A percentile compares a stretch with the other conserved stretches of the same genome.
These are phyloP conservation scores for Heliconius erato DNA, from an alignment of 2,888 invertebrate genomes.

Conservation along the genomic window DNA sequence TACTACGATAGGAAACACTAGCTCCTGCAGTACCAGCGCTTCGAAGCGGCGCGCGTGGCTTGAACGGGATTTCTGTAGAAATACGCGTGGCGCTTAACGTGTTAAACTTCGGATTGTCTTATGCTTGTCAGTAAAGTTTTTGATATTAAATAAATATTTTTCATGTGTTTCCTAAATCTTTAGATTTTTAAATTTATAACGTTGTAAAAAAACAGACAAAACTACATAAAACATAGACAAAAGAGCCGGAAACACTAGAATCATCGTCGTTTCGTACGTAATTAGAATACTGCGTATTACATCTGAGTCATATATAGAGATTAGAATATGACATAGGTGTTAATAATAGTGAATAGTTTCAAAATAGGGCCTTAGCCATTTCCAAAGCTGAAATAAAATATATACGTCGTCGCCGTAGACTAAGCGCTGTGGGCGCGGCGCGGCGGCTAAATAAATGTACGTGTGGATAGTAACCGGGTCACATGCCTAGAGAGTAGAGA, in stretches of 20 bases:
- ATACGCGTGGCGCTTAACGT: too few species aligned
- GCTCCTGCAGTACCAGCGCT: too few species aligned
- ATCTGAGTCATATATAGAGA: constrained; percentile 12
- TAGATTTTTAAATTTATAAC: not conserved
- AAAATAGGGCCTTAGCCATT: constrained; percentile 19
- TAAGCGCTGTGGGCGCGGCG: not conserved
- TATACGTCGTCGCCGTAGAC: not conserved
- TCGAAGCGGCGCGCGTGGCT: too few species aligned
- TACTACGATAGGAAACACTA: too few species aligned
- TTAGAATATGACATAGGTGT: constrained; percentile 1
- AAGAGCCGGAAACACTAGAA: not conserved
- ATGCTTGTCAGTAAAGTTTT: not conserved
- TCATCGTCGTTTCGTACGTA: not conserved
- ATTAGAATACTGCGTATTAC: constrained; percentile 5
- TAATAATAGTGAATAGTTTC: not conserved
- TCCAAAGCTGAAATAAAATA: constrained; percentile 15
- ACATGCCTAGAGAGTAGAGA: constrained; percentile 20
- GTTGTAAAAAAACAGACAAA: not conserved
- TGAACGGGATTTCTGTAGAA: too few species aligned
- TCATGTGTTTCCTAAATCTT: not conserved
- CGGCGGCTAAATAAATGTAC: constrained; percentile 15
- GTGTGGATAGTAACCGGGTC: constrained; percentile 18
- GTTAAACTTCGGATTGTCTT: not conserved
- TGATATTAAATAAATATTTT: not conserved
- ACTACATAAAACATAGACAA: not conserved